Evolutionary conservation across 2,797 vertebrate species (phyloP).

Genomic region (Gallinago solitaria): DNA sequence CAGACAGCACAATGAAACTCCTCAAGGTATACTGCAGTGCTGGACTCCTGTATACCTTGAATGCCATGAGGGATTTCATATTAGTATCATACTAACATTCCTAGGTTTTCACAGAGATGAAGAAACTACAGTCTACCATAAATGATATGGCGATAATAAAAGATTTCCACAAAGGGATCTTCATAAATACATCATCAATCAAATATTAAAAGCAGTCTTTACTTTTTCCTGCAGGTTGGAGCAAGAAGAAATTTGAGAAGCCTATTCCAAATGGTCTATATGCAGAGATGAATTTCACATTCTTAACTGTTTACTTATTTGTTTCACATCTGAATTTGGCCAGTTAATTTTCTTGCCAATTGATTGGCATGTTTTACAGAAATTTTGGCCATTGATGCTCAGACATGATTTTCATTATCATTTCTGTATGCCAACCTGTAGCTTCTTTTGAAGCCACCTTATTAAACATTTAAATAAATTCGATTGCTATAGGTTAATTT

Average conservation of each 20-base stretch:
- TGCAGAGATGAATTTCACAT: neutral
- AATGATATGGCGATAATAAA: neutral
- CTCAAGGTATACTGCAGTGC: neutral
- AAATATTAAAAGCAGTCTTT: neutral
- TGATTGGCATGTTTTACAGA: neutral
- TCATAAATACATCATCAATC: neutral
- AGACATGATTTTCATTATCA: neutral
- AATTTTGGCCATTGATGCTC: neutral
- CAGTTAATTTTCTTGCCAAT: neutral
- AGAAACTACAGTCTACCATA: neutral
- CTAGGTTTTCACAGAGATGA: neutral
- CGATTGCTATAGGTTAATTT: neutral
- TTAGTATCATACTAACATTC: neutral
- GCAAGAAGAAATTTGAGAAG: neutral
- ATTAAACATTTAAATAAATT: neutral
- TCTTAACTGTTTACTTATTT: neutral
- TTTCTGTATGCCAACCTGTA: neutral
- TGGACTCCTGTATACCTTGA: neutral
- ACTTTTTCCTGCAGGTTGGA: neutral
- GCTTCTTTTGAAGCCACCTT: neutral
- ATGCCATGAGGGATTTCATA: neutral
- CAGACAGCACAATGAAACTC: neutral
- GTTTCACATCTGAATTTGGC: neutral
- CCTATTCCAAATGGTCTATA: neutral
- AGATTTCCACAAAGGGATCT: neutral